Percentiles rank a stretch among this genome's conserved stretches.
These are phyloP conservation scores for Brachirus orientalis DNA, from an alignment of 2,113 vertebrate species.

Conservation along the genomic window DNA sequence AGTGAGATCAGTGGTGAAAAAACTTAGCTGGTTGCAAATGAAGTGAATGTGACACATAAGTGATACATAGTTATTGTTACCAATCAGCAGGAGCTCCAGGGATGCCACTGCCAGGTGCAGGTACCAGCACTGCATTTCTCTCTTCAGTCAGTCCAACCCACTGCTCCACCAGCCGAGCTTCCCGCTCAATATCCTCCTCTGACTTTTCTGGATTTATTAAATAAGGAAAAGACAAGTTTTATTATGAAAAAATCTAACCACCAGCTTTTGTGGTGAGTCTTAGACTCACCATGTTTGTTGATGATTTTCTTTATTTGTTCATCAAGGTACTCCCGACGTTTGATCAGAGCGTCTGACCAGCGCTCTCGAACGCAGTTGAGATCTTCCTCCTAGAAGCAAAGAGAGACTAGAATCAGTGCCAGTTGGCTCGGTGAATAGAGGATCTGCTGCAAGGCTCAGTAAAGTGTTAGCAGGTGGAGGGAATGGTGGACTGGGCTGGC, in stretches of 20 bases:
- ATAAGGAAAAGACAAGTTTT: neutral
- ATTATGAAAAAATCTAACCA: neutral
- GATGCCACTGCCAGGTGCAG: constrained; percentile 92
- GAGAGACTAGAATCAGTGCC: constrained; percentile 40
- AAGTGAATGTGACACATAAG: constrained; percentile 2
- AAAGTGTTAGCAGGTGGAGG: constrained; percentile 1
- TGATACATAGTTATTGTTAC: constrained; percentile 69
- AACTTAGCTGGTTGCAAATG: neutral
- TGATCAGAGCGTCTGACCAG: constrained; percentile 97
- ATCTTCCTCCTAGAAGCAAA: constrained; percentile 90
- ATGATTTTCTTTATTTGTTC: constrained; percentile 98
- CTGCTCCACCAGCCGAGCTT: constrained; percentile 94
- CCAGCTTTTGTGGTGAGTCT: neutral
- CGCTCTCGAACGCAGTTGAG: constrained; percentile 93
- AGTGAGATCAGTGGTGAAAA: constrained; percentile 6
- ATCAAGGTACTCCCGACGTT: constrained; percentile 94
- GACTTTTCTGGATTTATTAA: constrained; percentile 85
- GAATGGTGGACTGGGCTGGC: constrained; percentile 11
- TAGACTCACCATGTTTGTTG: constrained; percentile 89
- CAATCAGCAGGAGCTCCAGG: constrained; percentile 95
- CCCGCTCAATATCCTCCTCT: constrained; percentile 92
- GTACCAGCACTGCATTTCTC: constrained; percentile 94
- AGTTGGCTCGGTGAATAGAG: constrained; percentile 9
- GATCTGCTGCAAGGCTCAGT: constrained; percentile 3
- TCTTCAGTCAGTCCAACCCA: constrained; percentile 98